Conservation (phyloP, 2,113 vertebrate species). For the Pituophis catenifer region DNA sequence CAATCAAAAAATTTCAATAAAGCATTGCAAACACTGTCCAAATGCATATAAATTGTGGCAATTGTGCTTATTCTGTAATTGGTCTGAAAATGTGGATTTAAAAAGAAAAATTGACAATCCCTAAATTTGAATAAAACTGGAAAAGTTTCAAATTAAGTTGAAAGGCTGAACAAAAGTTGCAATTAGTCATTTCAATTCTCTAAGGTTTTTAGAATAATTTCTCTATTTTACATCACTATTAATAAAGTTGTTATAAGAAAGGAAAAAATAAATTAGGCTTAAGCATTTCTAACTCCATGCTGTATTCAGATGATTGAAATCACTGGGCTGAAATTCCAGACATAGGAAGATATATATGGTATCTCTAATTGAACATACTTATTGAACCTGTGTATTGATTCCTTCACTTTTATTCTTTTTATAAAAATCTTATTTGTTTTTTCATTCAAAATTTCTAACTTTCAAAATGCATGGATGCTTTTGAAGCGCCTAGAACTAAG, state of each 20-base stretch:
- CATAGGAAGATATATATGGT: background rate
- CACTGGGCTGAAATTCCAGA: background rate
- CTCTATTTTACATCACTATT: background rate
- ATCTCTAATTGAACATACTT: background rate
- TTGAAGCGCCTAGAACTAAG: background rate
- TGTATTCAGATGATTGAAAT: background rate
- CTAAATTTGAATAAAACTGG: background rate
- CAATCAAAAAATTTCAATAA: background rate
- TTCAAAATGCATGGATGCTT: background rate
- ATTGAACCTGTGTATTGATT: background rate
- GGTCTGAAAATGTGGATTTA: background rate
- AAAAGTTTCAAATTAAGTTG: background rate
- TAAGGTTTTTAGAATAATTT: background rate
- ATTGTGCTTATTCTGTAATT: background rate
- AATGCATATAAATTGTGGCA: background rate
- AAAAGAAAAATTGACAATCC: background rate
- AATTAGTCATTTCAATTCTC: background rate
- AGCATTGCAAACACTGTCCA: background rate
- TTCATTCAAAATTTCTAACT: background rate
- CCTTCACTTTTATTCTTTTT: background rate
- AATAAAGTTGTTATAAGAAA: background rate
- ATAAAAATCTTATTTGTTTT: background rate
- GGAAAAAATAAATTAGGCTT: background rate
- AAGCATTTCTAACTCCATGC: background rate
- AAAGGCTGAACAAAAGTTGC: background rate